phyloP scores from a whole-genome alignment of 2,113 vertebrate genomes.

The Martes martes region DNA sequence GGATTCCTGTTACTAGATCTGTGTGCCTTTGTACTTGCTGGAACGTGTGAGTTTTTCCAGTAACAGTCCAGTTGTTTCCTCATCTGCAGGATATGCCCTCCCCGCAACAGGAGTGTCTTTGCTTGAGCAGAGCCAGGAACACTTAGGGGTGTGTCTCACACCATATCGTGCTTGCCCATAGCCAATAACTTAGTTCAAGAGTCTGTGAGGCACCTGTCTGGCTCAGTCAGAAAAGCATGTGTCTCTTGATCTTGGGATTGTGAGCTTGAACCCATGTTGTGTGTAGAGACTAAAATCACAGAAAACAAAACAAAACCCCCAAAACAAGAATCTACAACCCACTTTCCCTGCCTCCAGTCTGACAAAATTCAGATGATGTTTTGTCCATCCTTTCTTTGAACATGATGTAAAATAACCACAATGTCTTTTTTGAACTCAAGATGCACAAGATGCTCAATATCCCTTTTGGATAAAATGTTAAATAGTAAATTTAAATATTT shows the following conservation, averaged over 20 bases:
- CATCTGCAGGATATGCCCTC: accelerated
- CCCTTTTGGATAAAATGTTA: background rate
- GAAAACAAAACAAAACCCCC: background rate
- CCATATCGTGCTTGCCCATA: background rate
- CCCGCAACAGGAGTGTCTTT: accelerated
- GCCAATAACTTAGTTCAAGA: background rate
- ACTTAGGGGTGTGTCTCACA: accelerated
- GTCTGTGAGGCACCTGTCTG: background rate
- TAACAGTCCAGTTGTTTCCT: background rate
- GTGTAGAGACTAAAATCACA: background rate
- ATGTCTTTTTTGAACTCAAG: background rate
- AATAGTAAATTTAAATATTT: background rate
- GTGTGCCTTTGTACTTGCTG: background rate
- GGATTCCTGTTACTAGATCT: background rate
- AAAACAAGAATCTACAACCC: background rate
- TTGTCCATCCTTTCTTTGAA: background rate
- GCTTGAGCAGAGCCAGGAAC: background rate
- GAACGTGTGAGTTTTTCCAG: accelerated
- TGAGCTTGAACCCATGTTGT: background rate
- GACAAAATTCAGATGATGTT: background rate
- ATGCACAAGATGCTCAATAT: background rate
- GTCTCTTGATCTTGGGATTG: background rate
- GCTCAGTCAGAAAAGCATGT: background rate
- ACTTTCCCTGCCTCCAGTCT: background rate
- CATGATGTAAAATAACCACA: background rate